A percentile compares a stretch with the other conserved stretches of the same genome.
Evolutionary conservation across 2,113 vertebrate species (phyloP).

Genomic region (Plecotus auritus): DNA sequence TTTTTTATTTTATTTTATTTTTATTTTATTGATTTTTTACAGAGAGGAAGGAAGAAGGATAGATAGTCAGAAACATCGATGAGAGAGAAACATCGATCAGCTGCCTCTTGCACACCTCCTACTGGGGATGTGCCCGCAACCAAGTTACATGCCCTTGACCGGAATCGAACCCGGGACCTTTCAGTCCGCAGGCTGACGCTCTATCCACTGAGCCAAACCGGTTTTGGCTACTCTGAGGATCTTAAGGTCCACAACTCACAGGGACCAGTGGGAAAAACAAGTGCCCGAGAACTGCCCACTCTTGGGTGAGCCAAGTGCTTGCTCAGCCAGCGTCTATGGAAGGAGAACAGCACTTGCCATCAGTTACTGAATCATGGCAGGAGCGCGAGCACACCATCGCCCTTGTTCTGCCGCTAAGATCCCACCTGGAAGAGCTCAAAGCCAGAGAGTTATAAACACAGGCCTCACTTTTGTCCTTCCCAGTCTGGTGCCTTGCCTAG

Average conservation of each 20-base stretch:
- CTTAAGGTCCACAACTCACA: background rate
- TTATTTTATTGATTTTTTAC: no score
- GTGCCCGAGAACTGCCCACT: background rate
- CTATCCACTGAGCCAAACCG: no score
- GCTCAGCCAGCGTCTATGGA: background rate
- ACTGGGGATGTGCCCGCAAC: no score
- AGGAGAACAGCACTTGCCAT: background rate
- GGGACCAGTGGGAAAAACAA: background rate
- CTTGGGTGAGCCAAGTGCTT: rapidly evolving
- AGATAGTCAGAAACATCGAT: no score
- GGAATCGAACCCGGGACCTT: no score
- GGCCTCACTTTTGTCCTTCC: background rate
- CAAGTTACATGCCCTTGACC: no score
- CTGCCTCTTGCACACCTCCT: no score
- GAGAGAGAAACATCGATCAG: no score
- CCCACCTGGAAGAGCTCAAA: background rate
- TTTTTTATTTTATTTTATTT: no score
- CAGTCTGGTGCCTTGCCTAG: background rate
- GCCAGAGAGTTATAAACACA: background rate
- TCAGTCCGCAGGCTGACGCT: no score
- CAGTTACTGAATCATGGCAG: constrained; percentile 3
- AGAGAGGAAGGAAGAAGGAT: no score
- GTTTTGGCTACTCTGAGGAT: constrained; percentile 36
- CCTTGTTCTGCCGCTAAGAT: background rate
- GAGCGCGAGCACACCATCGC: background rate